phyloP scores from a whole-genome alignment of 92 coral and sea anemone species.

The Parazoanthus atlanticus region DNA sequence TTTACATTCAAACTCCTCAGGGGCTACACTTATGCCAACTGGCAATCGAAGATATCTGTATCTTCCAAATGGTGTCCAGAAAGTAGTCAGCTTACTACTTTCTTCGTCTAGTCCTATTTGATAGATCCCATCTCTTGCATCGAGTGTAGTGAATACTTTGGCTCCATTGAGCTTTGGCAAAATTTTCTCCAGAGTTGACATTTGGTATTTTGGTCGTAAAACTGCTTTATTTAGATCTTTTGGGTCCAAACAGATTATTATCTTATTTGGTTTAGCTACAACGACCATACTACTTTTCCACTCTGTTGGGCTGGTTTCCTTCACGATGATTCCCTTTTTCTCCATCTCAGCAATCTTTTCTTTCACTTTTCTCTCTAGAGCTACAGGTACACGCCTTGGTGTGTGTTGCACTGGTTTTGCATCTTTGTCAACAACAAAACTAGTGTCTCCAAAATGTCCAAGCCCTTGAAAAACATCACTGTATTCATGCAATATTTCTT shows the following conservation, averaged over 20 bases:
- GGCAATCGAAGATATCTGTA: constrained; percentile 56
- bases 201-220: constrained; percentile 53
- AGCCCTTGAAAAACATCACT: constrained; percentile 41
- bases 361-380: constrained; percentile 27
- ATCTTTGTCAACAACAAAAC: not conserved
- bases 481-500: not conserved
- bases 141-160: constrained; percentile 47
- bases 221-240: constrained; percentile 41
- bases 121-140: constrained; percentile 47
- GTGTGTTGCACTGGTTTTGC: constrained; percentile 22
- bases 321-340: constrained; percentile 5
- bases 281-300: constrained; percentile 43
- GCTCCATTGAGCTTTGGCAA: constrained; percentile 44
- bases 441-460: constrained; percentile 31
- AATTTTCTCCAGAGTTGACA: constrained; percentile 54
- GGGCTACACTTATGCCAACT: constrained; percentile 52
- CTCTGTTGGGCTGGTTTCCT: constrained; percentile 3
- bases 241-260: constrained; percentile 46
- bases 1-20: constrained; percentile 45
- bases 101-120: constrained; percentile 37
- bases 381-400: constrained; percentile 23
- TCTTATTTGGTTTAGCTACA: constrained; percentile 31
- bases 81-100: constrained; percentile 40
- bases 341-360: constrained; percentile 35
- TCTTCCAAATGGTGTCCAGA: constrained; percentile 46